Conservation (phyloP, 2,113 vertebrate species). For the Notiomystis cincta region DNA sequence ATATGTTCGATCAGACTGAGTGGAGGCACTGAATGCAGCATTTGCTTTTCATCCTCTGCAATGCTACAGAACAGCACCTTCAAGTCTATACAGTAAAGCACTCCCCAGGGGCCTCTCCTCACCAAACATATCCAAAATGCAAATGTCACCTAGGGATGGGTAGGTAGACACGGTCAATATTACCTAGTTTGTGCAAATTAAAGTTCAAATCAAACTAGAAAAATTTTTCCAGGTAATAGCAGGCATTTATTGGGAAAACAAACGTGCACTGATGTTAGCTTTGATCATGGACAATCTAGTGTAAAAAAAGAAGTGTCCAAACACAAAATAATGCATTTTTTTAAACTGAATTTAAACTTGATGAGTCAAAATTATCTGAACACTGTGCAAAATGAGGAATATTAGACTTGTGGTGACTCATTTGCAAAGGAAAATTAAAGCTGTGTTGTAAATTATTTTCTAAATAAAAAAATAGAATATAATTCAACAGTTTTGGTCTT, state of each 20-base stretch:
- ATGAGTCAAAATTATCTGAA: neutral
- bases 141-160: neutral
- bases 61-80: fast-evolving
- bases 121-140: neutral
- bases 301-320: neutral
- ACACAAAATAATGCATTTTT: neutral
- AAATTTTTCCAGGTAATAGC: neutral
- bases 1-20: neutral
- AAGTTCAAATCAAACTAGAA: neutral
- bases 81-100: neutral
- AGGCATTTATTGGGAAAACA: neutral
- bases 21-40: neutral
- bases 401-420: neutral
- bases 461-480: neutral
- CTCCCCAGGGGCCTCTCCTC: neutral
- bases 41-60: neutral
- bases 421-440: neutral
- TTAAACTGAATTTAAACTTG: neutral
- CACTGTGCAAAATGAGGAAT: neutral
- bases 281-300: neutral
- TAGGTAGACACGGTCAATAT: neutral
- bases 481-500: neutral
- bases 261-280: neutral
- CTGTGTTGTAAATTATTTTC: neutral
- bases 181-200: neutral